Percentiles rank a stretch among this genome's conserved stretches.
phyloP scores from a whole-genome alignment of 2,888 invertebrate species.

The Ichneumon xanthorius region DNA sequence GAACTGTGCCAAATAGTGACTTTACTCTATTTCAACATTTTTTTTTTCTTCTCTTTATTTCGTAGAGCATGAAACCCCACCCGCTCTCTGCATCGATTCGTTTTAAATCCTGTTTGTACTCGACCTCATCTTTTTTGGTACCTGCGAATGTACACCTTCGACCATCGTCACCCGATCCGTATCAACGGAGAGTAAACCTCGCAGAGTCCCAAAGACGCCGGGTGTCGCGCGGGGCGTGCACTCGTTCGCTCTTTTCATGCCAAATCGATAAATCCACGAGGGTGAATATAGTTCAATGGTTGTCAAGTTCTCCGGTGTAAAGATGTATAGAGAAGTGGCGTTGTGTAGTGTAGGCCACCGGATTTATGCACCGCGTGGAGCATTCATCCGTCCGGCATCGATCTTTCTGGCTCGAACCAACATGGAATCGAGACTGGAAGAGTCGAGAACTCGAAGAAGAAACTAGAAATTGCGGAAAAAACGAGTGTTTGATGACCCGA shows the following conservation, averaged over 20 bases:
- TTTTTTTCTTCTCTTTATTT: slow-evolving; percentile 31
- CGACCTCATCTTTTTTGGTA: slow-evolving; percentile 48
- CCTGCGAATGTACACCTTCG: neutral
- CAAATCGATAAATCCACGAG: slow-evolving; percentile 25
- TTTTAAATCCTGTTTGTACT: slow-evolving; percentile 62
- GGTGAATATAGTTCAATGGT: neutral
- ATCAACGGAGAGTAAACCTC: slow-evolving; percentile 31
- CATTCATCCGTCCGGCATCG: slow-evolving; percentile 1
- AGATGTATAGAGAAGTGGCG: neutral
- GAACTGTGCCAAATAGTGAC: slow-evolving; percentile 69
- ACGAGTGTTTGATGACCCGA: neutral
- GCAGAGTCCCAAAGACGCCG: slow-evolving; percentile 22
- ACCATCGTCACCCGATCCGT: slow-evolving; percentile 10
- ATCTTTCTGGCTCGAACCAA: slow-evolving; percentile 20
- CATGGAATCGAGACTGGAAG: neutral
- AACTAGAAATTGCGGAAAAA: neutral
- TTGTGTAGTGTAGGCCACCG: neutral
- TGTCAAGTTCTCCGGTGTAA: neutral
- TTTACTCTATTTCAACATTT: slow-evolving; percentile 52
- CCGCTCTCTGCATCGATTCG: slow-evolving; percentile 56
- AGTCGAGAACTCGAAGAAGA: neutral
- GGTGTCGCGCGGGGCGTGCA: slow-evolving; percentile 38
- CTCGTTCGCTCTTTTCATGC: slow-evolving; percentile 21
- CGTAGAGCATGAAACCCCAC: slow-evolving; percentile 19
- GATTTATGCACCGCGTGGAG: slow-evolving; percentile 16